Conservation (phyloP, 2,797 vertebrate species). For the Protonibea diacanthus region DNA sequence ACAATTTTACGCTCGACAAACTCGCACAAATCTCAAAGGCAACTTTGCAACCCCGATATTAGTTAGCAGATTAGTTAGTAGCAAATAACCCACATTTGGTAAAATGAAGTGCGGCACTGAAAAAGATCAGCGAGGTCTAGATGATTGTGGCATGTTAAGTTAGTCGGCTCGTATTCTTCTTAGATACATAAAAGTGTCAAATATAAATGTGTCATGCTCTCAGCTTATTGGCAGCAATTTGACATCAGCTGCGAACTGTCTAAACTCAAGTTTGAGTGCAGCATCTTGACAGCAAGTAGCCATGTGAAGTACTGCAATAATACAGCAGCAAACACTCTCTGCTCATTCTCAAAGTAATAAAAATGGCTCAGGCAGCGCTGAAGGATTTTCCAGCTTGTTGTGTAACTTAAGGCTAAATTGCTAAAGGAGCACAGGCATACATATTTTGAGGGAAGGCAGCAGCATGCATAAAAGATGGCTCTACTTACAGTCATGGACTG, state of each 20-base stretch:
- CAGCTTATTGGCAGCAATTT: conserved; percentile 20
- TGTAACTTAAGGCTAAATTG: conserved; percentile 6
- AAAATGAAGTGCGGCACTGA: conserved; percentile 13
- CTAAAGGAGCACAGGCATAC: background rate
- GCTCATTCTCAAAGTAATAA: conserved; percentile 2
- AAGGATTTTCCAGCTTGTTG: conserved; percentile 5
- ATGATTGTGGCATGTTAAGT: conserved; percentile 1
- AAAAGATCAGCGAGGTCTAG: conserved; percentile 1
- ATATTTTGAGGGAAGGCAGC: background rate
- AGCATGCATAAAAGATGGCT: background rate
- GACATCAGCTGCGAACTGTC: conserved; percentile 25
- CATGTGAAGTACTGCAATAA: conserved; percentile 30
- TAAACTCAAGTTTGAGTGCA: conserved; percentile 27
- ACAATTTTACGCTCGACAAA: conserved; percentile 7
- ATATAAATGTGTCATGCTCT: conserved; percentile 10
- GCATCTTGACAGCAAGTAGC: conserved; percentile 26
- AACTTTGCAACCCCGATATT: background rate
- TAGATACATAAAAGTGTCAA: background rate
- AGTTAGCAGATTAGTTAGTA: background rate
- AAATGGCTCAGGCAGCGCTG: background rate
- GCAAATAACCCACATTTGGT: background rate
- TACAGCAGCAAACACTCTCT: conserved; percentile 11
- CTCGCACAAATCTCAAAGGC: background rate
- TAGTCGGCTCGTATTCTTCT: background rate
- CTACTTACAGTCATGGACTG: background rate